Base-by-base conservation (phyloP, 2,888 invertebrate species). In the Meteorus colon region DNA sequence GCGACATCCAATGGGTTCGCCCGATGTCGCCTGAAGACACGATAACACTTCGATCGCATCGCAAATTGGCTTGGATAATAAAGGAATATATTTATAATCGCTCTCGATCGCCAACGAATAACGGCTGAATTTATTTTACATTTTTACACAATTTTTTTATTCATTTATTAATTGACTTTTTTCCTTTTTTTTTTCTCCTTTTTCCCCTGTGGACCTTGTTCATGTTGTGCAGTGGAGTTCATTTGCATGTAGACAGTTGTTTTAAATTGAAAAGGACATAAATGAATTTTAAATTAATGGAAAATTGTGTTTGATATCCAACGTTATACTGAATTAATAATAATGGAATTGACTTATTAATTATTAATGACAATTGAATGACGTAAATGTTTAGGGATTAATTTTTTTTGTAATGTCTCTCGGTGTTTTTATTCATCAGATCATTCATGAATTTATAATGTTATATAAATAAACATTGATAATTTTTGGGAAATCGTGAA, bases 31-130 rank as follows among this genome's bases (percentile, higher is more conserved):
- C 6, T 41, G 65, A 6, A 37, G 24, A 37, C 37, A 65, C 59
- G 31, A 65, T 73, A 63, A 65, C 51, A 59, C 59, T 41, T 60
- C 55, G 73, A 74, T 74, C 45, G 24, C 34, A 55, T 69, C 69
- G 68, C 62, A 74, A 74, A 74, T 74, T 74, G 69, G 74, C 59
- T 34, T 48, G 48, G 69, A 68, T 68, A 69, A 68, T 65, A 65
- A 69, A 69, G n/a, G 6, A 51, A 55, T 19, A 55, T 41, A 34
- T 45, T 68, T 62, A 66, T 66, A 74, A 74, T 74, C 74, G 60
- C 24, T 27, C 19, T 62, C 5, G 27, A 55, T 55, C 29, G n/a
- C 37, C 27, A 70, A 63, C 62, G 19, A 68, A 67, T 12, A n/a
- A 5, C 55, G 27, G 16, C 45, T 41, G 27, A 55, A 48, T 31